Base-by-base conservation (phyloP, 2,888 invertebrate species). In the Tenthredo distinguenda region DNA sequence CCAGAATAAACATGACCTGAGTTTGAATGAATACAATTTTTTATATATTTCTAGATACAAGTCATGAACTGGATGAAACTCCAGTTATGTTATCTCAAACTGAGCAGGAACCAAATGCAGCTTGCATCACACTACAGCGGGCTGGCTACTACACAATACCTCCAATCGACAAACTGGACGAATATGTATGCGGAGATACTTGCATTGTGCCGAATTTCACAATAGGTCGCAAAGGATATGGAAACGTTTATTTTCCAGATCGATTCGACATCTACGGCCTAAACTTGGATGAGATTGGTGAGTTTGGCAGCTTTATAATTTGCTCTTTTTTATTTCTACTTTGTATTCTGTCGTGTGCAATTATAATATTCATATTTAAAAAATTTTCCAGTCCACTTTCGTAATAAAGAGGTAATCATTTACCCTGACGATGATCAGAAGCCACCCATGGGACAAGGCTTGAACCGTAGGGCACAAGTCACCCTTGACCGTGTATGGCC, bases 401-500 rank as follows among this genome's bases (percentile, higher is more conserved):
- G 98, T 4, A 97, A 98, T 93, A 98, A 99, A 92, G 99, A 99
- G 94, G 97, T 99, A 2, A 97, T 97, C 31, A 96, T 99, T 5
- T 99, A 99, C 94, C 99, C 99, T 0, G 98, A 98, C 90, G 97
- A 98, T 88, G 95, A 95, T 0, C 95, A 95, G 85, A 99, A 99
- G 93, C 99, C 99, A 0, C 96, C 97, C 0, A 94, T 97, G 7
- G 99, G 99, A 0, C 95, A 96, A 87, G 99, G 97, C 0, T 94
- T 99, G 71, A 99, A 99, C 94, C 95, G 98, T 18, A 96, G 96
- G 71, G 99, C 99, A 1, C 97, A 99, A 92, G 97, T 98, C 1
- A 99, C 99, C 0, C 94, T 99, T 79, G 99, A 99, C 93, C 95
- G 98, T 88, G 97, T 99, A 1, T 99, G 98, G 98, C 99, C 99